Base-by-base conservation (phyloP, 2,113 vertebrate genomes). In the Dicerorhinus sumatrensis region DNA sequence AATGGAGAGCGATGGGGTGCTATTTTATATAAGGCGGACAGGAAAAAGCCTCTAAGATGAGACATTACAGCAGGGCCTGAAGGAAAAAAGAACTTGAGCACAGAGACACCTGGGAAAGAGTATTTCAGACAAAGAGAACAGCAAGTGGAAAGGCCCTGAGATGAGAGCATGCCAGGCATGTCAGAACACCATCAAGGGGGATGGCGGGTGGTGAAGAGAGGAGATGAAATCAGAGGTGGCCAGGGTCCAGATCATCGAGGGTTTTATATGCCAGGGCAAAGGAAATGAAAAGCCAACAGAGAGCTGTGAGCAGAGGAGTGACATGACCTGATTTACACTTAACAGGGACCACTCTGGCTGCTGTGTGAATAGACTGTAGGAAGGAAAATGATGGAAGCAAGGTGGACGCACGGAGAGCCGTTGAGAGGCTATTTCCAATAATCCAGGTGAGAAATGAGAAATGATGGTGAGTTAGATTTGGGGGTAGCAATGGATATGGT, bases 251-350 rank as follows among this genome's bases (percentile, higher is more conserved):
- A 16, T 20, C 48, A 79, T 27, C 11, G 17, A 90, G 14, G 80
- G 42, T 21, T 90, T 86, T 33, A 51, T 5, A 70, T 4, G 27
- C 13, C 29, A 92, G 33, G 31, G 10, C 23, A 73, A 89, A 94
- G 83, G 56, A 89, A 67, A 93, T 79, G 31, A 86, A 96, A 97
- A 87, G 56, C n/a, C 51, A 79, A 29, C 5, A 25, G 29, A 63
- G 6, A 91, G 63, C 4, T 95, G 46, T 69, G 63, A 88, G 89
- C 48, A 87, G 39, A 77, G 31, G 20, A 65, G 20, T n/a, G 3
- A 58, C 17, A 36, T 83, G 86, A 80, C 79, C 27, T 89, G 70
- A 94, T 87, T 72, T 39, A 69, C 21, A 31, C 51, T 36, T 77
- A 21, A 72, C 84, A 62, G 67, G 14, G 31, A 94, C 17, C 13